Conservation (phyloP, 53 echinoderm and acorn worm species). For the Stichopus horrens region DNA sequence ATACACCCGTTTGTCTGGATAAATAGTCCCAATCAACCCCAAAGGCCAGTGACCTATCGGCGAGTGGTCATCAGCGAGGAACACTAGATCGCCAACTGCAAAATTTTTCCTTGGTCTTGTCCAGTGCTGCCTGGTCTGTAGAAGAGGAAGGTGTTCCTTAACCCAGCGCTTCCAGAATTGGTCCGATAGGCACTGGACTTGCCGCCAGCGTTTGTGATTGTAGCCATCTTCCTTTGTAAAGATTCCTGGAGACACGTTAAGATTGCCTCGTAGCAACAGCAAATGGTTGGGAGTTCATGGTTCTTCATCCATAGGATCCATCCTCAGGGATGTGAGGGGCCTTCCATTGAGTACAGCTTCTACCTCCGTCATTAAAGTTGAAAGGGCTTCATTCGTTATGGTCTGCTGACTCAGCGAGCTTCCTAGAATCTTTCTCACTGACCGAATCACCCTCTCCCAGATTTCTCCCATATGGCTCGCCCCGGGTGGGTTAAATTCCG, state of each 20-base stretch:
- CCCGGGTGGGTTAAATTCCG: slow-evolving; percentile 67
- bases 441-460: slow-evolving; percentile 68
- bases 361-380: slow-evolving; percentile 64
- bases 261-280: slow-evolving; percentile 47
- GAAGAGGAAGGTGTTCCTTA: slow-evolving; percentile 51
- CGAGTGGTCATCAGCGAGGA: slow-evolving; percentile 44
- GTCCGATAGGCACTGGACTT: slow-evolving; percentile 58
- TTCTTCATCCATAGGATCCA: slow-evolving; percentile 56
- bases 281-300: slow-evolving; percentile 71
- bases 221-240: slow-evolving; percentile 56
- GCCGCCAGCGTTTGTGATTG: slow-evolving; percentile 59
- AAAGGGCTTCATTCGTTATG: slow-evolving; percentile 52
- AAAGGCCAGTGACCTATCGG: slow-evolving; percentile 42
- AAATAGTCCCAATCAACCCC: slow-evolving; percentile 19
- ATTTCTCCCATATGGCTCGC: slow-evolving; percentile 65
- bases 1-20: slow-evolving; percentile 50
- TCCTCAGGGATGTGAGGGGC: slow-evolving; percentile 60
- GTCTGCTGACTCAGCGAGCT: slow-evolving; percentile 48
- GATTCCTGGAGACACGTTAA: slow-evolving; percentile 43
- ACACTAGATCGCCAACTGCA: slow-evolving; percentile 46
- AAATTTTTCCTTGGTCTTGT: slow-evolving; percentile 37
- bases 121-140: slow-evolving; percentile 45
- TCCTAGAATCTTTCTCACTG: slow-evolving; percentile 48
- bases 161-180: slow-evolving; percentile 58
- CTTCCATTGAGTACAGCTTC: slow-evolving; percentile 66